Percentiles rank a stretch among this genome's conserved stretches.
phyloP scores from a whole-genome alignment of 2,888 invertebrate genomes.

The Tubulanus polymorphus region DNA sequence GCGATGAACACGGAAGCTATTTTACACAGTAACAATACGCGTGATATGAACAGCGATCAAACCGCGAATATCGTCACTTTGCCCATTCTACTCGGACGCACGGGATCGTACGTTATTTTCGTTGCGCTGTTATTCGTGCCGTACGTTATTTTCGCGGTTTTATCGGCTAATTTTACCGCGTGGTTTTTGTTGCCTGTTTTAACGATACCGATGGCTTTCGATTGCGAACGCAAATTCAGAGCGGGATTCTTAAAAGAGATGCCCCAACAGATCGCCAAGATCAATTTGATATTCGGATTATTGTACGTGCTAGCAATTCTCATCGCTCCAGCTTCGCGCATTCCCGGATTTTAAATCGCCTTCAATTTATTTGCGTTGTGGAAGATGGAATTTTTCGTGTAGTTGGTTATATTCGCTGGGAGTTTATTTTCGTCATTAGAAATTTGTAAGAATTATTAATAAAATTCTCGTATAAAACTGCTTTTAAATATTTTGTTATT shows the following conservation, averaged over 20 bases:
- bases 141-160: conserved; percentile 73
- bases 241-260: conserved; percentile 74
- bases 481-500: too few relatives aligned
- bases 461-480: too few relatives aligned
- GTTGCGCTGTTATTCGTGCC: conserved; percentile 85
- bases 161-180: conserved; percentile 75
- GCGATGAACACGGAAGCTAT: conserved; percentile 94
- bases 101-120: conserved; percentile 85
- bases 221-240: conserved; percentile 83
- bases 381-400: too few relatives aligned
- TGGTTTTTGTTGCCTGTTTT: conserved; percentile 87
- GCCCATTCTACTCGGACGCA: conserved; percentile 88
- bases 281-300: conserved; percentile 87
- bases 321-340: conserved; percentile 15
- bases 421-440: too few relatives aligned
- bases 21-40: conserved; percentile 89
- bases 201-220: conserved; percentile 83
- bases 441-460: too few relatives aligned
- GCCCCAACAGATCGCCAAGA: conserved; percentile 81
- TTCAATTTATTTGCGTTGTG: too few relatives aligned
- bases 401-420: too few relatives aligned
- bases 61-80: conserved; percentile 89
- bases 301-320: conserved; percentile 72
- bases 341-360: conserved; percentile 10
- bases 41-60: conserved; percentile 83